These are phyloP conservation scores for Zosterops pallidus DNA, from an alignment of 2,113 vertebrate species.

Conservation along the genomic window DNA sequence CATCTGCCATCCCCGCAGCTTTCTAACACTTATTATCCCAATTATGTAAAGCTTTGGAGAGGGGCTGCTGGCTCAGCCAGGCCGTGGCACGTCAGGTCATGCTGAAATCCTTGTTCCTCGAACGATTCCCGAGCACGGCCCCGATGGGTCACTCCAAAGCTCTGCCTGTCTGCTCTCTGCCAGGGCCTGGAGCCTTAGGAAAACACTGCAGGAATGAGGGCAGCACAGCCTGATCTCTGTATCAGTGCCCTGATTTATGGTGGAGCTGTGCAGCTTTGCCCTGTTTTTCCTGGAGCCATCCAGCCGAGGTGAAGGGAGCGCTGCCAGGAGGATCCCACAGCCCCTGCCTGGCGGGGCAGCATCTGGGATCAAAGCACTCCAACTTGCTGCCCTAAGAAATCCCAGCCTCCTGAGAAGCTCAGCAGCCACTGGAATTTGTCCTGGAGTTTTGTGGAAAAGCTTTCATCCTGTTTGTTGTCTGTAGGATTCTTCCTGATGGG, in stretches of 20 bases:
- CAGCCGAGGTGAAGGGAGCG: background rate
- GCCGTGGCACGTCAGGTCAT: background rate
- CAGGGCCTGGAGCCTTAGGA: background rate
- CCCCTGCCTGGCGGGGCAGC: background rate
- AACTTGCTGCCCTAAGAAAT: background rate
- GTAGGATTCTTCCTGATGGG: background rate
- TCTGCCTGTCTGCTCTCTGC: background rate
- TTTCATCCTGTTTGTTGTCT: background rate
- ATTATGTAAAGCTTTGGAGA: background rate
- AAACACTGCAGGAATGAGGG: background rate
- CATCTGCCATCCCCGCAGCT: background rate
- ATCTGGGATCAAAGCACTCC: background rate
- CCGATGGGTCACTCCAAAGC: accelerated
- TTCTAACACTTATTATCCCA: slow-evolving; percentile 11
- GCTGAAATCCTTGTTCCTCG: background rate
- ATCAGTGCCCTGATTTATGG: background rate
- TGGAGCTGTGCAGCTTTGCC: background rate
- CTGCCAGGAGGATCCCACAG: background rate
- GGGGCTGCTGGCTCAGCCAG: background rate
- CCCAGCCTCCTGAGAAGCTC: background rate
- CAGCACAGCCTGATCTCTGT: background rate
- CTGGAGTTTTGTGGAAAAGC: background rate
- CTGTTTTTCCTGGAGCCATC: background rate
- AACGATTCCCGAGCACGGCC: accelerated
- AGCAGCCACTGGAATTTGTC: background rate